Evolutionary conservation across 2,888 invertebrate species (phyloP).

Genomic region (Acanthopleura granulata): DNA sequence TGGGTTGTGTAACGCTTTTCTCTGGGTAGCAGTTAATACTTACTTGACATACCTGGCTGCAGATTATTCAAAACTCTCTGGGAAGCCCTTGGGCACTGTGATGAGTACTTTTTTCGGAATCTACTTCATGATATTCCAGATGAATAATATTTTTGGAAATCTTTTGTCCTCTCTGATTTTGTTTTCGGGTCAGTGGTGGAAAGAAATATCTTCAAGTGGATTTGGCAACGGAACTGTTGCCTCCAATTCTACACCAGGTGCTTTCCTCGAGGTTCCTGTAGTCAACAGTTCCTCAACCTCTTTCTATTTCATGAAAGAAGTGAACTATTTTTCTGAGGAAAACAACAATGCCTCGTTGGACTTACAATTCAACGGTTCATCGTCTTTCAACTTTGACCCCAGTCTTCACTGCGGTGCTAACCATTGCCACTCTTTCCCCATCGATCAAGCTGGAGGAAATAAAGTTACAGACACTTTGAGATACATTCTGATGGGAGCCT

Average conservation of each 20-base stretch:
- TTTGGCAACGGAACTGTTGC: background rate
- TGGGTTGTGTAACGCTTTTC: conserved; percentile 56
- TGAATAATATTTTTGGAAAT: conserved; percentile 59
- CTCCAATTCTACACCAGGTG: background rate
- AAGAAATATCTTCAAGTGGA: background rate
- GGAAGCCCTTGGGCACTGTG: conserved; percentile 44
- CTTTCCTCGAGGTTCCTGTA: too few species aligned
- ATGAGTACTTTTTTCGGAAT: conserved; percentile 63
- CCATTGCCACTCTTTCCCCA: conserved; percentile 46
- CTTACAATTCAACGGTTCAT: background rate
- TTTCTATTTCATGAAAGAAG: background rate
- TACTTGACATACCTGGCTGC: conserved; percentile 61
- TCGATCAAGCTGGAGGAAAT: conserved; percentile 26
- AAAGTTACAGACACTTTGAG: conserved; percentile 41
- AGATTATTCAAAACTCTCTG: conserved; percentile 48
- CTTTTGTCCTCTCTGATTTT: conserved; percentile 61
- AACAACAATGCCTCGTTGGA: background rate
- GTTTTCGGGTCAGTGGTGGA: conserved; percentile 18
- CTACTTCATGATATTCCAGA: conserved; percentile 60
- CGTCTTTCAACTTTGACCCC: background rate
- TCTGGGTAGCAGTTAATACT: conserved; percentile 65
- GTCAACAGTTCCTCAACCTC: background rate
- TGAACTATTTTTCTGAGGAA: background rate
- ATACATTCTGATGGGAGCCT: conserved; percentile 57
- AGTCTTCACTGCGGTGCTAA: conserved; percentile 44